Percentiles rank a stretch among this genome's conserved stretches.
Conservation (phyloP, 2,797 vertebrate species). For the Mormyrops boulengeri region DNA sequence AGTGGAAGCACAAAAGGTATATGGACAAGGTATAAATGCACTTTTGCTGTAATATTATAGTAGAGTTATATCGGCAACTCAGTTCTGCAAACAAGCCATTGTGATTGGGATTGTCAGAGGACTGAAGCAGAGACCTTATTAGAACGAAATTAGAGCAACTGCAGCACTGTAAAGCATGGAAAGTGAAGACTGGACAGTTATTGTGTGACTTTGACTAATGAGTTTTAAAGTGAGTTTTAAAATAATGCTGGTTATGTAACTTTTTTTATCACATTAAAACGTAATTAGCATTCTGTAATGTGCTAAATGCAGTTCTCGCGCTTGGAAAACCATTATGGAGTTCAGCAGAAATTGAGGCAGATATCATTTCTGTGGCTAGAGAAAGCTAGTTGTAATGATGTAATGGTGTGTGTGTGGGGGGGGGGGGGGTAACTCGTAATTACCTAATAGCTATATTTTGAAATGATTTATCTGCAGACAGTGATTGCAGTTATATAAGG, state of each 20-base stretch:
- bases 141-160: neutral
- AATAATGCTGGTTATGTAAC: constrained; percentile 1
- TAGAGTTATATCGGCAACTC: neutral
- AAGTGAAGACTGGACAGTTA: neutral
- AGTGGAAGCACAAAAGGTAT: neutral
- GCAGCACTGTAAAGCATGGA: neutral
- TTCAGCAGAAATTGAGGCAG: neutral
- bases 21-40: neutral
- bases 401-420: neutral
- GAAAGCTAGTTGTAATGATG: neutral
- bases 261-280: neutral
- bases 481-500: neutral
- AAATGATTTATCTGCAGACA: neutral
- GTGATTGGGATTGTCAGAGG: neutral
- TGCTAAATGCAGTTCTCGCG: neutral
- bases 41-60: neutral
- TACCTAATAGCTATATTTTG: neutral
- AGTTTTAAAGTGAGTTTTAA: neutral
- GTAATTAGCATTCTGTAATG: neutral
- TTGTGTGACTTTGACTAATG: neutral
- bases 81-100: neutral
- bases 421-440: neutral
- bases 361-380: neutral
- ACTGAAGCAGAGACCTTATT: neutral
- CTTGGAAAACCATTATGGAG: neutral